These are phyloP conservation scores for western clawed frog (Xenopus tropicalis) DNA, from an alignment of 2,113 vertebrate species.

Conservation along the genomic window UCB_Xtro_10.0 CM004449.2:112074501-112075000, in stretches of 20 bases:
- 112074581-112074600: not conserved
- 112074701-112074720: not conserved
- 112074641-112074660: not conserved
- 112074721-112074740: constrained; percentile 57
- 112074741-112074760: constrained; percentile 50
- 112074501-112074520: constrained; percentile 56
- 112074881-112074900: constrained; percentile 3
- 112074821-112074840: not conserved
- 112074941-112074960: constrained; percentile 2
- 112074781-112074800: constrained; percentile 6
- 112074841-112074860: not conserved
- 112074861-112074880: constrained; percentile 18
- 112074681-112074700: constrained; percentile 15
- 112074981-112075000: constrained; percentile 27
- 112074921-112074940: constrained; percentile 13
- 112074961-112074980: constrained; percentile 24
- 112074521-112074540: constrained; percentile 49
- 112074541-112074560: constrained; percentile 49
- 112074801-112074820: constrained; percentile 3
- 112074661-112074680: constrained; percentile 34
- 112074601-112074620: not conserved
- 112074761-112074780: constrained; percentile 5
- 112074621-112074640: not conserved
- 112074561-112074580: constrained; percentile 44
- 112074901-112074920: constrained; percentile 21